Conservation (phyloP, 2,888 invertebrate genomes). For the Cabera pusaria region DNA sequence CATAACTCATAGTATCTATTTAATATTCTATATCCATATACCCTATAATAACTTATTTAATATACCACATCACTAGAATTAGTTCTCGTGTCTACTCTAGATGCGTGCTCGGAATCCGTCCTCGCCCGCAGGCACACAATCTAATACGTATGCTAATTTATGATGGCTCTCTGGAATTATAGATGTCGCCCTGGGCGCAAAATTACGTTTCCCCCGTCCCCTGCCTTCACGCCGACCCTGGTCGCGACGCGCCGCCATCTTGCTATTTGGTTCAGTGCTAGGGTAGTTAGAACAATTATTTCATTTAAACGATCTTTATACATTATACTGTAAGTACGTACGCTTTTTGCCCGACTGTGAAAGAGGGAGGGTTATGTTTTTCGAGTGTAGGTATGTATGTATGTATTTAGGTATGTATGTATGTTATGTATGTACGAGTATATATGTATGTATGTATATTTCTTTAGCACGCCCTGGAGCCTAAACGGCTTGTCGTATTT, state of each 20-base stretch:
- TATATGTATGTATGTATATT: too few species aligned
- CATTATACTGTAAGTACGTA: too few species aligned
- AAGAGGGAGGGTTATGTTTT: too few species aligned
- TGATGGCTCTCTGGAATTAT: conserved; percentile 75
- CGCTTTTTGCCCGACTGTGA: too few species aligned
- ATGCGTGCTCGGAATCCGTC: conserved; percentile 64
- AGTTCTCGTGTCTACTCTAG: conserved; percentile 44
- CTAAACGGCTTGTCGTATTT: too few species aligned
- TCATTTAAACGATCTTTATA: conserved; percentile 34
- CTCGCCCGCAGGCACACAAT: conserved; percentile 53
- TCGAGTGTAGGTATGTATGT: too few species aligned
- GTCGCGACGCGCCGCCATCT: conserved; percentile 67
- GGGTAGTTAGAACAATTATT: conserved; percentile 47
- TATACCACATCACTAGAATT: conserved; percentile 43
- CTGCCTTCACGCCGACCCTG: conserved; percentile 41
- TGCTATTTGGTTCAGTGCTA: conserved; percentile 59
- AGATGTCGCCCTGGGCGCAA: conserved; percentile 73
- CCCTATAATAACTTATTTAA: conserved; percentile 39
- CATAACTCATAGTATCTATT: too few species aligned
- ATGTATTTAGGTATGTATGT: too few species aligned
- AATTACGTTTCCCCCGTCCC: conserved; percentile 54
- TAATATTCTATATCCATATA: conserved; percentile 1
- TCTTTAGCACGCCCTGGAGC: too few species aligned
- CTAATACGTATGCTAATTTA: conserved; percentile 82
- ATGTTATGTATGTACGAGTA: too few species aligned